phyloP scores from a whole-genome alignment of 1,140 invertebrate genomes.

The Telenomus remus region DNA sequence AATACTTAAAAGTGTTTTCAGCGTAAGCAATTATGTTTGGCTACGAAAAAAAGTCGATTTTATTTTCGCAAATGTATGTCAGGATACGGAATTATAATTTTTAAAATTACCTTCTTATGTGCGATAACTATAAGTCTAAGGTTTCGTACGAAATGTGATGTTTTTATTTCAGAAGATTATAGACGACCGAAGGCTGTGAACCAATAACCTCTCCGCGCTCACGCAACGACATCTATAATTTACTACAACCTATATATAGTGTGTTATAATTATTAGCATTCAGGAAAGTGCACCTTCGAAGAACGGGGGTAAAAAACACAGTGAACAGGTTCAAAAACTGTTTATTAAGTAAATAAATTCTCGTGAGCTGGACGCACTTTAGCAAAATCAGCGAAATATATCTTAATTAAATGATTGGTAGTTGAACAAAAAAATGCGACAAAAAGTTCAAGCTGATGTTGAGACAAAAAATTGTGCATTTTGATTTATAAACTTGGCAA shows the following conservation, averaged over 20 bases:
- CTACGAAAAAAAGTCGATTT: not conserved
- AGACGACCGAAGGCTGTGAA: constrained; percentile 22
- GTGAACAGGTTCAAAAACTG: not conserved
- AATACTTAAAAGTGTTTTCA: not conserved
- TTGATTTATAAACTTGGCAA: not conserved
- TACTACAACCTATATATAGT: constrained; percentile 2
- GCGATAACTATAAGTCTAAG: constrained; percentile 10
- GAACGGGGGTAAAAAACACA: too few relatives aligned
- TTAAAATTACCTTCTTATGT: constrained; percentile 1
- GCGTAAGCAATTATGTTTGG: not conserved
- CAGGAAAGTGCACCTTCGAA: constrained; percentile 4
- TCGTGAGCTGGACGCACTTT: too few relatives aligned
- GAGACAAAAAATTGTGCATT: not conserved
- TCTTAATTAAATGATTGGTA: too few relatives aligned
- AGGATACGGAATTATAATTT: constrained; percentile 1
- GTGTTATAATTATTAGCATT: constrained; percentile 26
- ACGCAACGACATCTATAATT: constrained; percentile 29
- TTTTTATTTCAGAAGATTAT: constrained; percentile 30
- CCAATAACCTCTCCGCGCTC: constrained; percentile 21
- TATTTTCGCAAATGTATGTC: constrained; percentile 1
- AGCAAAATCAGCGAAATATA: too few relatives aligned
- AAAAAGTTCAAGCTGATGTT: not conserved
- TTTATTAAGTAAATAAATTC: not conserved
- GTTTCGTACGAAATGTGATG: constrained; percentile 18
- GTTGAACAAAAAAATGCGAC: not conserved